Conservation (phyloP, 2,797 vertebrate species). For the Malurus leucopterus region DNA sequence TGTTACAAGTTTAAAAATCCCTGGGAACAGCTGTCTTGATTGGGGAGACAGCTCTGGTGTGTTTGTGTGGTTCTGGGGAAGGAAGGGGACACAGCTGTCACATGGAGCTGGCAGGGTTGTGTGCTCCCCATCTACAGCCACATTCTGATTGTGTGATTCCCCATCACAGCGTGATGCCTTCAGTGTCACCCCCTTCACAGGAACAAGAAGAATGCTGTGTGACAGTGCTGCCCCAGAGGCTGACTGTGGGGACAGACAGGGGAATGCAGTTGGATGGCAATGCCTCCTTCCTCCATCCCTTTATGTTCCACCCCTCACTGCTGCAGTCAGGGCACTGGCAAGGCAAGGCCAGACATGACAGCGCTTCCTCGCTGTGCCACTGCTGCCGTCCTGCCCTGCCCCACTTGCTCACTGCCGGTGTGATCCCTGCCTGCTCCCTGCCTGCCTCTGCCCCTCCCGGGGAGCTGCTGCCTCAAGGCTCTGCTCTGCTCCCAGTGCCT, state of each 20-base stretch:
- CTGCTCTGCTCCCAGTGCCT: not conserved
- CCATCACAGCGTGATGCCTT: not conserved
- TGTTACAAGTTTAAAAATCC: not conserved
- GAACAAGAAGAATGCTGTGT: not conserved
- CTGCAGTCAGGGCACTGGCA: not conserved
- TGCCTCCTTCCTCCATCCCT: not conserved
- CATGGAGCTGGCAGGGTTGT: accelerated
- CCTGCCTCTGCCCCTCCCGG: not conserved
- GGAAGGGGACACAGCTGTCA: not conserved
- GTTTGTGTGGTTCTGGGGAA: accelerated
- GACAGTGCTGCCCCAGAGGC: not conserved
- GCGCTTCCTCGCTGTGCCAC: constrained; percentile 2
- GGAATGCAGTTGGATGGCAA: not conserved
- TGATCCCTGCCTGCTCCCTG: not conserved
- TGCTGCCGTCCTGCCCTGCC: constrained; percentile 44
- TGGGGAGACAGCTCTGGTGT: not conserved
- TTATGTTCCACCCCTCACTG: accelerated
- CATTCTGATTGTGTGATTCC: not conserved
- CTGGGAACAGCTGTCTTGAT: not conserved
- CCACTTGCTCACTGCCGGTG: not conserved
- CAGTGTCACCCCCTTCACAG: not conserved
- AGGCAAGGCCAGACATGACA: constrained; percentile 5
- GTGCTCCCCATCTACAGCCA: not conserved
- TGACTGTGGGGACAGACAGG: not conserved
- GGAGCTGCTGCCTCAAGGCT: accelerated